Base-by-base conservation (phyloP, 1,140 invertebrate genomes). In the Pentalonia nigronervosa region DNA sequence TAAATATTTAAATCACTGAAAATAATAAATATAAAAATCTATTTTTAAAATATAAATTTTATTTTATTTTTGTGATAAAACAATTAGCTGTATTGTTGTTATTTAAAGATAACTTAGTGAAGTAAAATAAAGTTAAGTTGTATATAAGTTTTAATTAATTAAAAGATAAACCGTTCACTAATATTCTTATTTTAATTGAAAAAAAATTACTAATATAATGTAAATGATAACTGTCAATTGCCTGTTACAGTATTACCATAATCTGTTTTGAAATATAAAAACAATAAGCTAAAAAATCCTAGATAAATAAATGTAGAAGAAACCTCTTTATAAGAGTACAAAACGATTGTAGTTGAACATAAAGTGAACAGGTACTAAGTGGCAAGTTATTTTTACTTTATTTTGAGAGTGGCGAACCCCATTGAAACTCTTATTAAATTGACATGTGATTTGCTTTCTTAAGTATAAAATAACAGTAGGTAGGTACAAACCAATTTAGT, bases 401-500 rank as follows among this genome's bases (percentile, higher is more conserved):
- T 53, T 60, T 90, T 45, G 14, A 90, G 11, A 60, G n/a, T 30
- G 50, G 50, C 23, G 8, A 89, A 89, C n/a, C n/a, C n/a, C 34
- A 34, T 53, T 34, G 21, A 41, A 90, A 45, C 20, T 25, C 23
- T 60, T 90, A 90, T 90, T 90, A 60, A 60, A 89, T 89, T 89
- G 48, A 89, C 50, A 56, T 41, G 88, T 89, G 14, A 21, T 89
- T 53, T 56, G 9, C 53, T 89, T 56, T 53, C 45, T n/a, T 41
- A 2, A 48, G 25, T 34, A 53, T 50, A 45, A 30, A 90, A 89
- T 34, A 30, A 50, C 30, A 48, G 48, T 60, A 53, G 47, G 47
- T 53, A 45, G 36, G 88, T 41, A 21, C 34, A 7, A 56, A 56
- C 48, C 89, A 60, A 90, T 90, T 90, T 90, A 21, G 34, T 60